Percentiles rank a stretch among this genome's conserved stretches.
These are phyloP conservation scores for Anas bahamensis DNA, from an alignment of 2,797 vertebrate genomes.

Conservation along the genomic window DNA sequence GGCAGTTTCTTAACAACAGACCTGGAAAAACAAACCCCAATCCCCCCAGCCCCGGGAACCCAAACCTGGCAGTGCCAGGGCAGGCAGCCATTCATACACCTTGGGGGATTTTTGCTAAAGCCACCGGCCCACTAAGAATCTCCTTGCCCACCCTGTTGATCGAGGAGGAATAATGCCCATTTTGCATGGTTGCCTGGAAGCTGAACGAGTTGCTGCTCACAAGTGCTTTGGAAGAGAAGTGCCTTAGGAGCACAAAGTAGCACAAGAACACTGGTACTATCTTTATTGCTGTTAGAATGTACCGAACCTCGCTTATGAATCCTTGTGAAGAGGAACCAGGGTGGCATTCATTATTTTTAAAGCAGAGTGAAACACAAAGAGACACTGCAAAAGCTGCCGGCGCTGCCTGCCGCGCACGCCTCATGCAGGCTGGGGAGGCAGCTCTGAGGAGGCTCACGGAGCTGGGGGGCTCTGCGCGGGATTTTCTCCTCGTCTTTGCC, in stretches of 20 bases:
- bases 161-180: background rate
- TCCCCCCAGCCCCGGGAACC: background rate
- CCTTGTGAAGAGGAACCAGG: fast-evolving
- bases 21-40: too few relatives aligned
- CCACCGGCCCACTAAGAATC: fast-evolving
- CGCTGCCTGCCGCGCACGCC: background rate
- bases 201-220: background rate
- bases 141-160: background rate
- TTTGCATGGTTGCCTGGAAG: background rate
- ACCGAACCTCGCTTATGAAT: background rate
- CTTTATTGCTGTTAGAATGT: background rate
- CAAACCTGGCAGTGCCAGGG: fast-evolving
- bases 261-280: background rate
- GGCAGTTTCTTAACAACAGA: background rate
- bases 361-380: background rate
- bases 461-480: fast-evolving
- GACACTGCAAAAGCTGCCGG: fast-evolving
- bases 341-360: background rate
- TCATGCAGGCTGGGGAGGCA: background rate
- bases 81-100: fast-evolving
- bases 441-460: background rate
- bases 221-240: background rate
- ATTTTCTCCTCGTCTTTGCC: background rate
- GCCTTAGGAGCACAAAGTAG: background rate
- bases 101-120: background rate